Evolutionary conservation across 2,797 vertebrate genomes (phyloP).

Genomic region (Petrocephalus schoutedeni): DNA sequence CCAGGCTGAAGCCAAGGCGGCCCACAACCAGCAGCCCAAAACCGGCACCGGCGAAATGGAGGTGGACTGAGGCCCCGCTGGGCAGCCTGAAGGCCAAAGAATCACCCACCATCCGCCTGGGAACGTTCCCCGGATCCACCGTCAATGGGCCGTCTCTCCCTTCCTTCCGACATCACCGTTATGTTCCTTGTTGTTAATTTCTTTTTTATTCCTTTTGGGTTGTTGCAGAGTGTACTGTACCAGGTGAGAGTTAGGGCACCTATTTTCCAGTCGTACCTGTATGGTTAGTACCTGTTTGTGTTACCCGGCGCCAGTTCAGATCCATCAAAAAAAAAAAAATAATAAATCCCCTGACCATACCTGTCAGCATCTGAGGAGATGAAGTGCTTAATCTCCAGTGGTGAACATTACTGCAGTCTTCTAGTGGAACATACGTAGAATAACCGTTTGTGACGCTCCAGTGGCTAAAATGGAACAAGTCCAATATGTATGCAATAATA

Average conservation of each 20-base stretch:
- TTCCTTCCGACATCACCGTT: conserved; percentile 38
- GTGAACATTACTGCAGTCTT: conserved; percentile 40
- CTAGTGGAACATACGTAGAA: conserved; percentile 37
- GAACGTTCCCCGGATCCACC: conserved; percentile 37
- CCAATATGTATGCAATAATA: conserved; percentile 56
- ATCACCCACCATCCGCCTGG: conserved; percentile 29
- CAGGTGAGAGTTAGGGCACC: conserved; percentile 44
- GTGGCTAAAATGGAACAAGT: conserved; percentile 38
- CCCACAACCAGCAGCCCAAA: conserved; percentile 70
- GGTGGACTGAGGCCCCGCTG: conserved; percentile 72
- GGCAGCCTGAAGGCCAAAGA: conserved; percentile 29
- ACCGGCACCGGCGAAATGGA: conserved; percentile 80
- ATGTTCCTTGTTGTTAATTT: conserved; percentile 37
- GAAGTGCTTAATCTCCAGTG: conserved; percentile 31
- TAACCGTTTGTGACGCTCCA: conserved; percentile 39
- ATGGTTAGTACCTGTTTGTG: conserved; percentile 40
- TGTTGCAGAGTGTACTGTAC: conserved; percentile 51
- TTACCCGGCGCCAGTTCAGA: conserved; percentile 30
- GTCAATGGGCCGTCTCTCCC: conserved; percentile 38
- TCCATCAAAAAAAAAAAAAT: conserved; percentile 35
- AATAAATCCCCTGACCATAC: conserved; percentile 27
- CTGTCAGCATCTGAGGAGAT: not conserved
- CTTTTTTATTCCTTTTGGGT: conserved; percentile 34
- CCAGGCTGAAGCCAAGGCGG: conserved; percentile 59
- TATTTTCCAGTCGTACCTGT: not conserved